Conservation (phyloP, 2,113 vertebrate genomes). For the Perccottus glenii region DNA sequence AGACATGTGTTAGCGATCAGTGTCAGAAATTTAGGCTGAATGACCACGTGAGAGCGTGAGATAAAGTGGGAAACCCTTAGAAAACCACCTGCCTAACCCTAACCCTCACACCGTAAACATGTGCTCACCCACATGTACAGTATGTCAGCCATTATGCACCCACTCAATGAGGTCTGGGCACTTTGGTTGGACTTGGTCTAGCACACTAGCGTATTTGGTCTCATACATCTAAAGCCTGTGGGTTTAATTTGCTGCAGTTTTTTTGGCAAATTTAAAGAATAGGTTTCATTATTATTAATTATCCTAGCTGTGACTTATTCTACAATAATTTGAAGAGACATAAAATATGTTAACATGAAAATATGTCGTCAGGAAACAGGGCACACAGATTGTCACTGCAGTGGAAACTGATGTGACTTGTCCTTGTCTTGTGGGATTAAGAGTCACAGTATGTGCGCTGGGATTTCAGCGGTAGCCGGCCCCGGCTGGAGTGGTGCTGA, state of each 20-base stretch:
- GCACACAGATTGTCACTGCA: too few species aligned
- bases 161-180: background rate
- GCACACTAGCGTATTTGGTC: slow-evolving; percentile 6
- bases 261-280: slow-evolving; percentile 1
- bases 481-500: slow-evolving; percentile 34
- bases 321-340: too few species aligned
- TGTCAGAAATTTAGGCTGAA: slow-evolving; percentile 13
- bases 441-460: slow-evolving; percentile 10
- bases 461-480: slow-evolving; percentile 39
- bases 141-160: slow-evolving; percentile 2
- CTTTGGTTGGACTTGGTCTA: background rate
- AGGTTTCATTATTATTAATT: slow-evolving; percentile 1
- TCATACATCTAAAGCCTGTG: background rate
- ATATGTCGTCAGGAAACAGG: too few species aligned
- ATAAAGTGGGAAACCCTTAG: slow-evolving; percentile 33
- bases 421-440: slow-evolving; percentile 22
- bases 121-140: slow-evolving; percentile 23
- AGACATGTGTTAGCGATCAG: background rate
- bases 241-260: background rate
- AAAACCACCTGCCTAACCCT: slow-evolving; percentile 2
- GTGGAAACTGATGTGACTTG: slow-evolving; percentile 1
- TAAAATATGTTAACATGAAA: too few species aligned
- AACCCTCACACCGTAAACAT: slow-evolving; percentile 15
- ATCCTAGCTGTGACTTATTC: too few species aligned
- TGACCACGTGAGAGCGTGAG: slow-evolving; percentile 10